phyloP scores from a whole-genome alignment of 2,113 vertebrate genomes.

The Sakesphorus luctuosus region DNA sequence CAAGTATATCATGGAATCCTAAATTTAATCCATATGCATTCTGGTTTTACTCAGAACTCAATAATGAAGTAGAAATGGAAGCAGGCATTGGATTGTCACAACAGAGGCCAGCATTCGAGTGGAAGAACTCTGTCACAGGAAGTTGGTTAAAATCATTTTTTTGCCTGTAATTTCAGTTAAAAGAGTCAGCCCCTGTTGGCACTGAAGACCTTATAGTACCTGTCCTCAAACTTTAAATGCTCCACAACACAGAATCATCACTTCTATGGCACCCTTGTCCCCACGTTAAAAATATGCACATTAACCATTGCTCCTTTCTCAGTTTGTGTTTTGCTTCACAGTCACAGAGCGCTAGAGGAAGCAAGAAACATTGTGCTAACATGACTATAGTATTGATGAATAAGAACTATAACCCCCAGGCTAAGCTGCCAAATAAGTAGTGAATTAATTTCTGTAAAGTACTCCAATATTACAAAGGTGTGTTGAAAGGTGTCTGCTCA shows the following conservation, averaged over 20 bases:
- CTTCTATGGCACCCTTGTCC: neutral
- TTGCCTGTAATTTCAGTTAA: slow-evolving; percentile 71
- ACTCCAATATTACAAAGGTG: slow-evolving; percentile 98
- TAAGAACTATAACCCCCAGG: slow-evolving; percentile 67
- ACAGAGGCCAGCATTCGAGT: neutral
- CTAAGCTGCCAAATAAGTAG: slow-evolving; percentile 84
- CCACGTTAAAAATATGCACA: neutral
- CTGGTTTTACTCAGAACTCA: neutral
- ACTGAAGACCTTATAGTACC: slow-evolving; percentile 66
- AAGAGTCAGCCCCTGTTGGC: slow-evolving; percentile 72
- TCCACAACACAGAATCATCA: neutral
- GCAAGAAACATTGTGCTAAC: slow-evolving; percentile 75
- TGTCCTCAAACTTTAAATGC: slow-evolving; percentile 59
- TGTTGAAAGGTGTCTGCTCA: slow-evolving; percentile 99
- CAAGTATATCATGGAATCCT: neutral
- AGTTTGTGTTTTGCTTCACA: slow-evolving; percentile 10
- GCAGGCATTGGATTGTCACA: neutral
- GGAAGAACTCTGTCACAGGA: slow-evolving; percentile 25
- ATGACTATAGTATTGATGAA: slow-evolving; percentile 78
- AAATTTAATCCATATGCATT: neutral
- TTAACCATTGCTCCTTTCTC: neutral
- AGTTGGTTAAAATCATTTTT: slow-evolving; percentile 42
- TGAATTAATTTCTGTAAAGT: slow-evolving; percentile 99
- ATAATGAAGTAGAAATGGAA: neutral
- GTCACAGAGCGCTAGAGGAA: slow-evolving; percentile 44